A percentile compares a stretch with the other conserved stretches of the same genome.
Evolutionary conservation across 2,888 invertebrate species (phyloP).

Genomic region (Dryocosmus kuriphilus): DNA sequence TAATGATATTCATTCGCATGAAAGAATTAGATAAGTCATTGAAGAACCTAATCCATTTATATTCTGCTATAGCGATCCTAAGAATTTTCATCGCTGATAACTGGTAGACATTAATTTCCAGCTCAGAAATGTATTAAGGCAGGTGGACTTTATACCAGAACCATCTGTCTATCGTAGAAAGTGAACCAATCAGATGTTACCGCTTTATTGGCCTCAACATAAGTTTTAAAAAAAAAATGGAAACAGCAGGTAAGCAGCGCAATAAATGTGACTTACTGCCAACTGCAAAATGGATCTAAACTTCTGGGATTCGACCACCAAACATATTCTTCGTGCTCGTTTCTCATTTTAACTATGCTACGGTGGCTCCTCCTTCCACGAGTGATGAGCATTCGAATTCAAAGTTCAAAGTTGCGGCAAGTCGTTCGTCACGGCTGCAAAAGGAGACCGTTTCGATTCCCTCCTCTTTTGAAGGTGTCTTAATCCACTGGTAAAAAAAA

Average conservation of each 20-base stretch:
- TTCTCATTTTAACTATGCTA: conserved; percentile 67
- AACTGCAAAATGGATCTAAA: conserved; percentile 26
- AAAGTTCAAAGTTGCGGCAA: conserved; percentile 41
- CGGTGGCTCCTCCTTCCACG: conserved; percentile 62
- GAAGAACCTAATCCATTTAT: conserved; percentile 1
- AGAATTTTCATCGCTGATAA: conserved; percentile 2
- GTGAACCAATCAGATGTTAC: conserved; percentile 18
- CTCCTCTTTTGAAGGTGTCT: conserved; percentile 47
- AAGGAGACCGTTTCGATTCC: conserved; percentile 44
- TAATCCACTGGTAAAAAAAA: conserved; percentile 46
- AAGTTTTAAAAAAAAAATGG: conserved; percentile 14
- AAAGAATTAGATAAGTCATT: conserved; percentile 16
- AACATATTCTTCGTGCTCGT: conserved; percentile 75
- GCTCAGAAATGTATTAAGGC: conserved; percentile 31
- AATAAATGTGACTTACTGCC: conserved; percentile 57
- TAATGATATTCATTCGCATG: background rate
- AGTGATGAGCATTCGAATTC: conserved; percentile 3
- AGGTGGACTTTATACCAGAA: conserved; percentile 12
- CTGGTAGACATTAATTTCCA: conserved; percentile 10
- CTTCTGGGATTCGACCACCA: conserved; percentile 64
- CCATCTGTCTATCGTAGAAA: conserved; percentile 24
- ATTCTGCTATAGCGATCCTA: conserved; percentile 16
- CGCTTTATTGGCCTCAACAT: conserved; percentile 22
- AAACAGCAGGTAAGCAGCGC: conserved; percentile 62
- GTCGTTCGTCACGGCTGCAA: conserved; percentile 47